Base-by-base conservation (phyloP, 2,797 vertebrate genomes). In the Heterohyrax brucei region DNA sequence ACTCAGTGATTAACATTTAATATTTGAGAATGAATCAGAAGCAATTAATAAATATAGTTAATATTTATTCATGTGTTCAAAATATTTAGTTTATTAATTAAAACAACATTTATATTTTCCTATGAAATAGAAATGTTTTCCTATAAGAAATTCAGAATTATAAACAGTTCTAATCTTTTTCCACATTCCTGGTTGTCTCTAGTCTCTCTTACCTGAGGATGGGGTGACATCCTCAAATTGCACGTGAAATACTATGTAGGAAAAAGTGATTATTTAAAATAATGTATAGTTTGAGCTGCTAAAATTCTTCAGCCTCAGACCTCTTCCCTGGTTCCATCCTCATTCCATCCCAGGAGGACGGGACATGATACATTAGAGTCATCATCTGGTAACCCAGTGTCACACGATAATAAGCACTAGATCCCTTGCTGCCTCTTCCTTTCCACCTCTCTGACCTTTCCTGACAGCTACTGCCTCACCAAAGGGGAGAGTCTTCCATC, bases 51-150 rank as follows among this genome's bases (percentile, higher is more conserved):
- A 88, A 91, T 79, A 62, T 0, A 82, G 78, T 86, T 50, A 72
- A n/a, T 76, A 68, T 39, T 28, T 77, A 56, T 66, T 94, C 14
- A 72, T 22, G 50, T 39, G 5, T 89, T 94, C 21, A 81, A 81
- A 91, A 86, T 1, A 10, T 50, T 92, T 89, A 62, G 56, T 83
- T 78, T 53, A 46, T 48, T 95, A 68, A 50, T 79, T 72, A 76
- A 86, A 30, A 78, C 10, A 77, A 87, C 66, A 30, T 86, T 94
- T 73, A 39, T 73, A 73, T 50, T 39, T 77, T 84, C 66, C 81
- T 44, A 91, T 68, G 30, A 91, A 93, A 83, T n/a, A 95, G 10
- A 87, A 95, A 81, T 75, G 16, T 59, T 80, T 83, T 94, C 33
- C 70, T 76, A 21, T 46, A 78, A 94, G 39, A 73, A 14, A 83